Base-by-base conservation (phyloP, 2,113 vertebrate genomes). In the Myotis brandtii region DNA sequence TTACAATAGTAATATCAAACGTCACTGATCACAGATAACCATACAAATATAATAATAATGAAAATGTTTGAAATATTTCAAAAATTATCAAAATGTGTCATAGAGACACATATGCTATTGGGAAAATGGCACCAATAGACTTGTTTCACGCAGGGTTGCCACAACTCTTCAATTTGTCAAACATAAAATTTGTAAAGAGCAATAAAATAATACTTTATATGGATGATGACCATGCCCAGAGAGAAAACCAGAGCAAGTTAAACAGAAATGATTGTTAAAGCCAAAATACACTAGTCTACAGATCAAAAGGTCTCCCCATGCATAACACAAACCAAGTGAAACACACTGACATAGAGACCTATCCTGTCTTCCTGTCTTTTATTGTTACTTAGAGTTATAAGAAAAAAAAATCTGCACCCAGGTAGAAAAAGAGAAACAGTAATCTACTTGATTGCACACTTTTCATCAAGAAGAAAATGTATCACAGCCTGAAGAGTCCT, bases 391-490 rank as follows among this genome's bases (percentile, higher is more conserved):
- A 46, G 52, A 76, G 18, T 37, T 72, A 56, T 14, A 32, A 69
- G 21, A 76, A 86, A 62, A 76, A 52, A 91, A 52, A 50, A 69
- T 7, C 1, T 69, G 11, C 9, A 48, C 50, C 40, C n/a, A 85
- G 23, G 20, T 37, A 85, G 50, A 13, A 89, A 95, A 93, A 86
- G 2, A 27, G 14, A 80, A 89, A 5, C 14, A 69, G 43, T 62
- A 62, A 70, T 82, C 11, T 54, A 23, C 14, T 43, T 89, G 21
- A 79, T 25, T 88, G 4, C 8, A 34, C 14, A 37, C 1, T 67
- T 83, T 92, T 84, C 40, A 66, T 64, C 72, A 82, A 43, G 10
- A 85, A 87, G 21, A 93, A 59, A 89, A 13, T 89, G 18, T 82
- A 64, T 52, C 21, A 84, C 56, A 67, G 11, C 54, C 21, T 48